Evolutionary conservation across 2,888 invertebrate species (phyloP), one percentile per base, ranked within the genome.

Genomic region (Esperia sulphurella): DNA sequence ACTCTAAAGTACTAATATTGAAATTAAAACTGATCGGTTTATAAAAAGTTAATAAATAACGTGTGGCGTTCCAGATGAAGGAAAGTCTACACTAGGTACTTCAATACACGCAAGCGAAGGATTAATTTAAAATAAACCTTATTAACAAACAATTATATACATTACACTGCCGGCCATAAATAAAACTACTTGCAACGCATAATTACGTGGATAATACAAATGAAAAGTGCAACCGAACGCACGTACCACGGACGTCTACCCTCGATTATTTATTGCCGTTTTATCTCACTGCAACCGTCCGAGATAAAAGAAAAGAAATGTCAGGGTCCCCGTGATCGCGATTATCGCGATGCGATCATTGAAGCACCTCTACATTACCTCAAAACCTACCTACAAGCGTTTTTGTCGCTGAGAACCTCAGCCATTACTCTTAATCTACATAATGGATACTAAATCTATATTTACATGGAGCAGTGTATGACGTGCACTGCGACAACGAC

Each of bases 241-340:
- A 81, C 80, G 79, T 78, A 78, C 71, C 68, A 66, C 61, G 71
- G 61, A 70, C 71, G 83, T 82, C 84, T 73, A 73, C 67, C 63
- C 71, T 49, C 63, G 72, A 83, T 85, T 85, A 87, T 87, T 88
- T 87, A 88, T 85, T 86, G 71, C 83, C 65, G 68, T 73, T 86
- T 87, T 86, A 86, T 87, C 83, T 84, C 71, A 73, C 71, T 59
- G 74, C 76, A 79, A 79, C 79, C 77, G 78, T 78, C 74, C 68
- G 77, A 72, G 83, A 85, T 86, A 83, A 86, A 86, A 86, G 83
- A 86, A 85, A 85, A 86, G 82, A 86, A 86, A 83, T 80, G 80
- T 83, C 86, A 79, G 77, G 53, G 64, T 65, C 63, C 70, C 79
- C 76, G 76, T 79, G 83, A 83, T 86, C 83, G 82, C 79, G 85